phyloP scores from a whole-genome alignment of 2,113 vertebrate genomes.

The Aplodontia rufa region DNA sequence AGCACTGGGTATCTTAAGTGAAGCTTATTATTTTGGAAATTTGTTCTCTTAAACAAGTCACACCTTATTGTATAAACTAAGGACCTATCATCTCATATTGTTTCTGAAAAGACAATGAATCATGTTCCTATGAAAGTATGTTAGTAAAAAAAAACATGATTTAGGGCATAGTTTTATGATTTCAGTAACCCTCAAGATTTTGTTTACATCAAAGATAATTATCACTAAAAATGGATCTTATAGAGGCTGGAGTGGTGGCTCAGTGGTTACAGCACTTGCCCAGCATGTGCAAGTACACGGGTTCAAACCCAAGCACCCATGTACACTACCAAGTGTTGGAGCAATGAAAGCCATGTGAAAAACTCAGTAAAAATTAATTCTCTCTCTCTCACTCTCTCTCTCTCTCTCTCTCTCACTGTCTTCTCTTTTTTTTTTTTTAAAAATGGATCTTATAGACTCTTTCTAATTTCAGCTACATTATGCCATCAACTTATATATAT shows the following conservation, averaged over 20 bases:
- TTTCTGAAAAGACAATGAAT: slow-evolving; percentile 34
- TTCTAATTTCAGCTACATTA: not conserved
- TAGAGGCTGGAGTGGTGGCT: no score
- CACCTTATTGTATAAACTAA: not conserved
- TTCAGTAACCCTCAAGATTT: not conserved
- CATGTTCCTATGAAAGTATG: not conserved
- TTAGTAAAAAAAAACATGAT: not conserved
- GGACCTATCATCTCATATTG: not conserved
- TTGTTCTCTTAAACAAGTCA: not conserved
- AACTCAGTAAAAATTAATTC: no score
- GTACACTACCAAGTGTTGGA: no score
- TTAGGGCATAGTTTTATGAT: not conserved
- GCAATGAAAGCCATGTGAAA: no score
- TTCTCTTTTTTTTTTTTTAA: no score
- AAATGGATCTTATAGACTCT: not conserved
- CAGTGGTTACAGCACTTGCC: no score
- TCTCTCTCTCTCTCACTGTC: no score
- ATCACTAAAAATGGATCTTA: slow-evolving; percentile 28
- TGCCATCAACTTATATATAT: not conserved
- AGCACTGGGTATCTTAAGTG: not conserved
- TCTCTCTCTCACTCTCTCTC: no score
- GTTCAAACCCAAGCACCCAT: no score
- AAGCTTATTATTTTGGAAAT: not conserved
- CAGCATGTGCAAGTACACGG: no score
- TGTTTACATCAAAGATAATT: not conserved